Percentiles rank a stretch among this genome's conserved stretches.
Evolutionary conservation across 2,888 invertebrate genomes (phyloP).

Genomic region (Papilio demoleus): DNA sequence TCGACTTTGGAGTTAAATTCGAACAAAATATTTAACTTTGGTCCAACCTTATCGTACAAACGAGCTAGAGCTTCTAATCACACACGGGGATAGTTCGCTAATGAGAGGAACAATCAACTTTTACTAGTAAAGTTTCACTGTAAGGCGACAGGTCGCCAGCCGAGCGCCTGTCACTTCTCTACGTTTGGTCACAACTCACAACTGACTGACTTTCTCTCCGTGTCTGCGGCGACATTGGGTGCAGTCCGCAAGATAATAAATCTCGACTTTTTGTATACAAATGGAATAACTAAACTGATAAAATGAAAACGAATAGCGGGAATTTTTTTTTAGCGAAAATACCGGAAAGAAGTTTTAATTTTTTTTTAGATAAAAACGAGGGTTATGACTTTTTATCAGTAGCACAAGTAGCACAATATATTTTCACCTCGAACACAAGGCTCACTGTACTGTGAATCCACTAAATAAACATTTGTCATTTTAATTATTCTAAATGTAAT

Average conservation of each 20-base stretch:
- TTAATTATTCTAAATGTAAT: background rate
- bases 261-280: constrained; percentile 20
- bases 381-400: constrained; percentile 5
- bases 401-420: background rate
- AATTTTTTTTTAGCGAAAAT: background rate
- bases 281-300: constrained; percentile 7
- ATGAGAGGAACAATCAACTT: constrained; percentile 49
- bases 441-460: background rate
- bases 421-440: background rate
- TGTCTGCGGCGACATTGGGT: constrained; percentile 42
- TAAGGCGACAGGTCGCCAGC: constrained; percentile 47
- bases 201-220: constrained; percentile 58
- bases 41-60: background rate
- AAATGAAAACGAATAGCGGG: background rate
- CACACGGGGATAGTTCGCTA: constrained; percentile 33
- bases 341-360: constrained; percentile 10
- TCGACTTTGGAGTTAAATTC: background rate
- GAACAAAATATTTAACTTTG: background rate
- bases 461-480: background rate
- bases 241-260: constrained; percentile 31
- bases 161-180: constrained; percentile 57
- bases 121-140: constrained; percentile 56
- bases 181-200: constrained; percentile 55
- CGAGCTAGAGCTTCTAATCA: constrained; percentile 19
- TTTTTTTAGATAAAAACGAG: background rate